Base-by-base conservation (phyloP, 2,797 vertebrate species). In the Amazonetta brasiliensis region DNA sequence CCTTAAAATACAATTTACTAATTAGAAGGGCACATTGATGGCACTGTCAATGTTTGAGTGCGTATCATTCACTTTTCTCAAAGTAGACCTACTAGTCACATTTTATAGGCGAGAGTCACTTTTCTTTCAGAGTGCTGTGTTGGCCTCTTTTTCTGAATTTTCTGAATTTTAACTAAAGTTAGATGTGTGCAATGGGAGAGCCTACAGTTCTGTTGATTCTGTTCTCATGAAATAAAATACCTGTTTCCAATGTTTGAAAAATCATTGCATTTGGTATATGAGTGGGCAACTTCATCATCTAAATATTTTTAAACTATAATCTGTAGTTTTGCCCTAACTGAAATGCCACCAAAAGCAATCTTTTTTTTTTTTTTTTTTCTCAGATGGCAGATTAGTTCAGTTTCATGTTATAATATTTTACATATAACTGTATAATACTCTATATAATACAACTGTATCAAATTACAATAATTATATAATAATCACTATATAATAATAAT, bases 41-140 rank as follows among this genome's bases (percentile, higher is more conserved):
- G 92, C 46, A 79, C 74, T 84, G 68, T 35, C 54, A 59, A 82
- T 72, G 31, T 96, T 86, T 94, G 73, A 95, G 80, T 54, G 33
- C n/a, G 64, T 80, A 79, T 75, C 58, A 84, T 72, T 84, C 3
- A 17, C 87, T 91, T 95, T 76, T 83, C 69, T 95, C 55, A 91
- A 90, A 30, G 54, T 25, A 76, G 54, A 93, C 14, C 16, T 43
- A 69, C 71, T 10, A 77, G 10, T 31, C 69, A 56, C 37, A 6
- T 92, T 95, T 67, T 75, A 55, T 18, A 87, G 62, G 50, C 93
- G 12, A 82, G 8, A 31, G 71, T 77, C 0, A 85, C 59, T 95
- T 77, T 95, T 94, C 82, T 96, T 91, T 31, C 31, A 60, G 84
- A 95, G 37, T 76, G 62, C 35, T 71, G 5, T 52, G 28, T 31